phyloP scores from a whole-genome alignment of 2,113 vertebrate genomes.

The Dasyurus viverrinus region DNA sequence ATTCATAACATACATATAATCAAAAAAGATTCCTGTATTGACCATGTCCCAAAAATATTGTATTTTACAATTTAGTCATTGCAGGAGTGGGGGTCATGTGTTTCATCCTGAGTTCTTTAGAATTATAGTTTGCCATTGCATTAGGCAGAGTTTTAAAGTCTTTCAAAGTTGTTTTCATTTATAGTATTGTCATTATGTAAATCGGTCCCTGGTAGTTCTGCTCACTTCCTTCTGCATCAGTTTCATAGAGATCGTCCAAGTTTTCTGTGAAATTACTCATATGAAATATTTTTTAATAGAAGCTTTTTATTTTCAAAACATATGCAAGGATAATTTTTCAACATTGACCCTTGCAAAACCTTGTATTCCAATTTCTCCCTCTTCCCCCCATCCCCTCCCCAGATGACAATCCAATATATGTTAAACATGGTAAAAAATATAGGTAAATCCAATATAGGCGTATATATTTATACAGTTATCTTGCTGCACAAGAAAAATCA shows the following conservation, averaged over 20 bases:
- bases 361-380: too few relatives aligned
- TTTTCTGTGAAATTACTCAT: not conserved
- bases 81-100: not conserved
- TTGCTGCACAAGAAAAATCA: too few relatives aligned
- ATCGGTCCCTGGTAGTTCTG: not conserved
- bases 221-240: not conserved
- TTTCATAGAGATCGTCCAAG: not conserved
- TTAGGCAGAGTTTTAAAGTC: not conserved
- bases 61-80: not conserved
- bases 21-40: not conserved
- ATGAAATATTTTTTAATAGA: not conserved
- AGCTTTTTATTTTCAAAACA: too few relatives aligned
- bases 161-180: not conserved
- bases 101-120: not conserved
- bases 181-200: not conserved
- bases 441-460: too few relatives aligned
- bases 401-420: too few relatives aligned
- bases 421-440: too few relatives aligned
- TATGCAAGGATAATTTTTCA: too few relatives aligned
- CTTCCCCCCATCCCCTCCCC: too few relatives aligned
- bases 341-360: too few relatives aligned
- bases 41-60: not conserved
- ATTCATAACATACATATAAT: too few relatives aligned
- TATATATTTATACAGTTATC: too few relatives aligned
- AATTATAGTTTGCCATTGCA: not conserved